These are phyloP conservation scores for Cephus pygmeus DNA, from an alignment of 2,888 invertebrate genomes.

Conservation along the genomic window DNA sequence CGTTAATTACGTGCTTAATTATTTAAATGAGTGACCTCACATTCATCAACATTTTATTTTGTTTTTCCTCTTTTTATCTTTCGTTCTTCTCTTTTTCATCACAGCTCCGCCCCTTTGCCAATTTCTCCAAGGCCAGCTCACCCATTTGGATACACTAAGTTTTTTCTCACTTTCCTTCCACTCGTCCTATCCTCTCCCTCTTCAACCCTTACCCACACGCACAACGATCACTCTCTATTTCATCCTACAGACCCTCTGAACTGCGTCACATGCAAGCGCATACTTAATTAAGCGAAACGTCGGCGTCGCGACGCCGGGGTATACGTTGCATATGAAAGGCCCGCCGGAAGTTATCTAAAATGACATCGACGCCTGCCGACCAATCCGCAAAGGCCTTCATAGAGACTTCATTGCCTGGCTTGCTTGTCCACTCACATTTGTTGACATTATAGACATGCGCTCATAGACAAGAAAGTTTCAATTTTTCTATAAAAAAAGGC, in stretches of 20 bases:
- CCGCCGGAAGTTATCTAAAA: slow-evolving; percentile 61
- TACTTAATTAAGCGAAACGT: slow-evolving; percentile 25
- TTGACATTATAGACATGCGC: no score
- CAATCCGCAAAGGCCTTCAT: neutral
- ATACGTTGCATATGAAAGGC: slow-evolving; percentile 6
- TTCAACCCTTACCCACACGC: no score
- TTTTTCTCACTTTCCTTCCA: neutral
- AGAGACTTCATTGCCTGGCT: no score
- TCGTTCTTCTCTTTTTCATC: neutral
- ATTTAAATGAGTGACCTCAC: slow-evolving; percentile 57
- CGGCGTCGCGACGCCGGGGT: slow-evolving; percentile 23
- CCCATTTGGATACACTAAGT: no score
- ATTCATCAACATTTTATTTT: slow-evolving; percentile 51
- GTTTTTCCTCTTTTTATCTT: neutral
- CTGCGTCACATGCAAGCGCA: slow-evolving; percentile 10
- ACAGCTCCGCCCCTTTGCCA: no score
- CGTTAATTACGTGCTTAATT: slow-evolving; percentile 62
- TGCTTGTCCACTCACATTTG: no score
- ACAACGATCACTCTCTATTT: no score
- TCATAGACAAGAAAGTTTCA: no score
- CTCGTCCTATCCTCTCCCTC: neutral
- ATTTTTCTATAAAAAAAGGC: no score
- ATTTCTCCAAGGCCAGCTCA: no score
- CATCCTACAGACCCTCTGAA: no score
- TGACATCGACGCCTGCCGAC: slow-evolving; percentile 54